Evolutionary conservation across 2,797 vertebrate genomes (phyloP).

Genomic region (Scarus forsteni): DNA sequence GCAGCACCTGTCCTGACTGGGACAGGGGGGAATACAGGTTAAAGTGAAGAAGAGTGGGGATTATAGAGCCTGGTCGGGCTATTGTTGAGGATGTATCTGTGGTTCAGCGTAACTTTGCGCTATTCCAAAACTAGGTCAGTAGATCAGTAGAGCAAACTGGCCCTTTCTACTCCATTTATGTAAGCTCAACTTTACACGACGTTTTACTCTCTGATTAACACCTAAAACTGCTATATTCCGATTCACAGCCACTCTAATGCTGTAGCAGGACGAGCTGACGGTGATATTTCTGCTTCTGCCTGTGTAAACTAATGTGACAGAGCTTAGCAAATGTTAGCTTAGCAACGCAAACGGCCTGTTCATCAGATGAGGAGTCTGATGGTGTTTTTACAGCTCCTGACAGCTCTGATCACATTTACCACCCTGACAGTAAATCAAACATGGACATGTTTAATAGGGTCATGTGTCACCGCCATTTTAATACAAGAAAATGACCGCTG

Average conservation of each 20-base stretch:
- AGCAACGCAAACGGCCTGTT: slow-evolving; percentile 61
- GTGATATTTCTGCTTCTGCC: rapidly evolving
- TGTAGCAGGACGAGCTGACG: not conserved
- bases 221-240: rapidly evolving
- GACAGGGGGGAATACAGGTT: too few species aligned
- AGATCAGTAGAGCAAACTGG: slow-evolving; percentile 86
- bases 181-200: slow-evolving; percentile 21
- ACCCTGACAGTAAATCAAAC: rapidly evolving
- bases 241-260: not conserved
- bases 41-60: rapidly evolving
- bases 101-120: slow-evolving; percentile 63
- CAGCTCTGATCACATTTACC: not conserved
- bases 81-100: not conserved
- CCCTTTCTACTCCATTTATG: slow-evolving; percentile 52
- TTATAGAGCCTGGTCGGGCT: not conserved
- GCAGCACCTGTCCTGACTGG: not conserved
- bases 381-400: not conserved
- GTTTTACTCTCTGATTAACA: slow-evolving; percentile 8
- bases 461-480: too few species aligned
- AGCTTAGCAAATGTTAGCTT: slow-evolving; percentile 47
- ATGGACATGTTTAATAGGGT: too few species aligned
- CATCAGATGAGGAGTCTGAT: not conserved
- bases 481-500: too few species aligned
- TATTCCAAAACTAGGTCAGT: slow-evolving; percentile 86
- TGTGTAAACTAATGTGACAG: not conserved